Base-by-base conservation (phyloP, 2,888 invertebrate genomes). In the Vesta saturnalis region DNA sequence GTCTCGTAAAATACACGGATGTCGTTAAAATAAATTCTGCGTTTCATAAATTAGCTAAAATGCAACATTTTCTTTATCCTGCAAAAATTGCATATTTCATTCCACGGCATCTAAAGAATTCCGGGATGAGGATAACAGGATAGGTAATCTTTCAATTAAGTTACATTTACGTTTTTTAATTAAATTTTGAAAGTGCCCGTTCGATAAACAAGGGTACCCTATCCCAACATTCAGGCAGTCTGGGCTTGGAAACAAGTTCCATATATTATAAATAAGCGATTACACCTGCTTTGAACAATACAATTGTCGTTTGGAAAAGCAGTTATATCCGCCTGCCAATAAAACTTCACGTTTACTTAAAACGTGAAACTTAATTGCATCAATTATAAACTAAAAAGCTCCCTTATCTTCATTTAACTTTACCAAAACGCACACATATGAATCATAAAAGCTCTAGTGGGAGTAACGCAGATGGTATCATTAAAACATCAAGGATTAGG, bases 211-310 rank as follows among this genome's bases (percentile, higher is more conserved):
- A 93, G 94, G 94, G 94, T 94, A 95, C 95, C 95, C 95, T 94
- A 95, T 95, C 95, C 95, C 95, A 95, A 95, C 95, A 95, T 95
- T 94, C 95, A 95, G 95, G 95, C 94, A 92, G 90, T 79, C 76
- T 78, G 73, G 75, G 72, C 69, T 74, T 74, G 71, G 71, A 72
- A 69, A 70, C 71, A 67, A 52, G 52, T 52, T 52, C 52, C 52
- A 52, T 19, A 52, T 6, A 52, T n/a, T 43, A 43, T 21, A 19
- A 19, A 18, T 19, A 21, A 12, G 52, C 52, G 21, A 52, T 8
- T 52, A 21, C 19, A 52, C 12, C 21, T 21, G 19, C 52, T 52
- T 21, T 21, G 5, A 2, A 39, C n/a, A n/a, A 30, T 8, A 12
- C 19, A 19, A 49, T 52, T 43, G 10, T 10, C 12, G 52, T 52